phyloP scores from a whole-genome alignment of 2,797 vertebrate genomes.

The Spondyliosoma cantharus region DNA sequence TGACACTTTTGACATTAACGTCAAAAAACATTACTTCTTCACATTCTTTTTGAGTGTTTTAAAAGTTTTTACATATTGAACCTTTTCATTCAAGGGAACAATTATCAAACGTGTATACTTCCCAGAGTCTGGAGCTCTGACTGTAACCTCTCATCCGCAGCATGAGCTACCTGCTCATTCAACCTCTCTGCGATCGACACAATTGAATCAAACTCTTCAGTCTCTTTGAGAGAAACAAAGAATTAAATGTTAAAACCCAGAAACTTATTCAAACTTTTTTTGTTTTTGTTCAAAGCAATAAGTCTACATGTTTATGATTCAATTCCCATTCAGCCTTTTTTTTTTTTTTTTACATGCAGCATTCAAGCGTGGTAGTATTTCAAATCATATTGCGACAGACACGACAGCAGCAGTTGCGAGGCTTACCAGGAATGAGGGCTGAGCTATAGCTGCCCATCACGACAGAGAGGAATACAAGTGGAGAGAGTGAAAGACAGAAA shows the following conservation, averaged over 20 bases:
- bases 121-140: conserved; percentile 75
- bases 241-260: conserved; percentile 26
- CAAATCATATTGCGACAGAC: conserved; percentile 25
- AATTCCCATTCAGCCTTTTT: conserved; percentile 8
- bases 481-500: conserved; percentile 75
- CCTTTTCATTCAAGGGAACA: conserved; percentile 1
- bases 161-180: conserved; percentile 86
- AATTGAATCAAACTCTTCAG: conserved; percentile 95
- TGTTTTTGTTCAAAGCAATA: neutral
- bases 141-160: conserved; percentile 62
- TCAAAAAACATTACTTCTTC: no score
- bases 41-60: no score
- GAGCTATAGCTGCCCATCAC: conserved; percentile 84
- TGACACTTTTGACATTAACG: no score
- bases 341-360: conserved; percentile 26
- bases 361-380: conserved; percentile 24
- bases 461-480: conserved; percentile 78
- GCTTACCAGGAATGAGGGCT: conserved; percentile 79
- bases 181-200: conserved; percentile 89
- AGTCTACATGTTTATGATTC: neutral
- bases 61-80: no score
- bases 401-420: conserved; percentile 33
- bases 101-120: conserved; percentile 67
- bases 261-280: neutral
- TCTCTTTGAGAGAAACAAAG: conserved; percentile 85